Base-by-base conservation (phyloP, 64 coral and sea anemone genomes). In the Stichodactyla helianthus region DNA sequence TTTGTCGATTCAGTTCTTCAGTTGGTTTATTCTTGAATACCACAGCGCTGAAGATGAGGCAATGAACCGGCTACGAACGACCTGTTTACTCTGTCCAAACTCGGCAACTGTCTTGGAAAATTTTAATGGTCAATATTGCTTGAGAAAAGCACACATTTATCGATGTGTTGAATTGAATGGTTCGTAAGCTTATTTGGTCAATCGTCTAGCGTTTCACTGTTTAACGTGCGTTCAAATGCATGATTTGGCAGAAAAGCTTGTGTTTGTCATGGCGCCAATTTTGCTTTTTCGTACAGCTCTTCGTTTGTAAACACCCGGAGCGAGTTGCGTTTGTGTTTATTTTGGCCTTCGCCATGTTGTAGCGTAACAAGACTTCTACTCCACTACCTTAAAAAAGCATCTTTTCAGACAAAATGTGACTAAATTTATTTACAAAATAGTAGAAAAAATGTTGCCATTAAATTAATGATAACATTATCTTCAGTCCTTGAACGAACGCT, bases 51-150 rank as follows among this genome's bases (percentile, higher is more conserved):
- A 60, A 84, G 54, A 62, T 19, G 22, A 35, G 4, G 54, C 50
- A 60, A 60, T 60, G 27, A 58, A 84, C 50, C 53, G 25, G 20
- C 35, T 20, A 19, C 54, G 23, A 53, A 54, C 19, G 79, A 84
- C 20, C 54, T 84, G 83, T 84, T 84, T 84, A 63, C 83, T 55
- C 59, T 84, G 28, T 60, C 59, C 25, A 60, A 63, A 63, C 83
- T 81, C 83, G 16, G 28, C 54, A 63, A 84, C 83, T 84, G 83
- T 84, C 87, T 92, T 83, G 80, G 80, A 65, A 92, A 92, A 92
- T 92, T 88, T 51, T 61, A 54, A 88, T 50, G 53, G 91, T 84
- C 88, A 92, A 92, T 92, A 92, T 92, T 92, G 79, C 86, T 70
- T 22, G 31, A 92, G 86, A 84, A 92, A 92, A 60, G 87, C 64